Evolutionary conservation across 2,113 vertebrate species (phyloP).

Genomic region (Astatotilapia flaviijosephi): DNA sequence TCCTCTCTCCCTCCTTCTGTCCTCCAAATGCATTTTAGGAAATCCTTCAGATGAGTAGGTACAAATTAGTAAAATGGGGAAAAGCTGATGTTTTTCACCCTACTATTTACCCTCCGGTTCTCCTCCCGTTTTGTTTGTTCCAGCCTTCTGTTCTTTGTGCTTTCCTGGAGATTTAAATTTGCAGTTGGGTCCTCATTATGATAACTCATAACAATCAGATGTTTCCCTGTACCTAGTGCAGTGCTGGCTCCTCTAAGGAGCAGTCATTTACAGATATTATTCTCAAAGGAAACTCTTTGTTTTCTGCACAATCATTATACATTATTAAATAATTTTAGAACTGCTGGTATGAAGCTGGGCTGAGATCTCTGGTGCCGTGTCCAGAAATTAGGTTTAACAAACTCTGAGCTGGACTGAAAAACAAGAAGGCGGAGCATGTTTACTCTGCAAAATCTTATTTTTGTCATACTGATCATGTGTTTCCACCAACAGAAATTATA

Average conservation of each 20-base stretch:
- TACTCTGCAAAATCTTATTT: fast-evolving
- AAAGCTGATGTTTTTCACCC: neutral
- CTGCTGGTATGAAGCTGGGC: neutral
- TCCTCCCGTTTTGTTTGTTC: neutral
- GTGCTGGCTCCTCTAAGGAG: neutral
- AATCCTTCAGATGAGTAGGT: neutral
- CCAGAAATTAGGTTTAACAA: neutral
- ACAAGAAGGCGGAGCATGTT: fast-evolving
- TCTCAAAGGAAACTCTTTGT: neutral
- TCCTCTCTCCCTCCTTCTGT: neutral
- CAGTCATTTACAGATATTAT: neutral
- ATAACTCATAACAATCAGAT: neutral
- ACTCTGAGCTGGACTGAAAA: neutral
- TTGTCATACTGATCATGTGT: neutral
- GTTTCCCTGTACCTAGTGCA: neutral
- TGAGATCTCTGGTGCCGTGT: neutral
- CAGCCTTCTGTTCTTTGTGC: neutral
- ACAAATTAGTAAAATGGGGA: neutral
- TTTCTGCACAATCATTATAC: neutral
- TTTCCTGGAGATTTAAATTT: neutral
- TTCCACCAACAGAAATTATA: neutral
- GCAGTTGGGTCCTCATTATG: neutral
- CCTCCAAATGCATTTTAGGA: neutral
- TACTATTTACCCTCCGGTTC: neutral
- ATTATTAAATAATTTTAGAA: neutral